These are phyloP conservation scores for Phortica variegata DNA, from an alignment of 1,140 invertebrate genomes.

Conservation along the genomic window DNA sequence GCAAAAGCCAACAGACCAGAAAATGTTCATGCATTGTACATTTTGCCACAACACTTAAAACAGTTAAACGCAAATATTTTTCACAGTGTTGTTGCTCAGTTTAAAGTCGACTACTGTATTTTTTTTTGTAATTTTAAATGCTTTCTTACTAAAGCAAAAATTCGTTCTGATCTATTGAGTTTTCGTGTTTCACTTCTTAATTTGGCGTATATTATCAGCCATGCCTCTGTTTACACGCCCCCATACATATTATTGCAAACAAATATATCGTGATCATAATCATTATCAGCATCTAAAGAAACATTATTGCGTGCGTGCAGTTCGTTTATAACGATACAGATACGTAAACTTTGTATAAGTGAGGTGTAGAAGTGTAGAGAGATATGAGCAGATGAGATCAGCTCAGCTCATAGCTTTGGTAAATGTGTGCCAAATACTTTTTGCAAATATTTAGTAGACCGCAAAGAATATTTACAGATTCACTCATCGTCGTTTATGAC, in stretches of 20 bases:
- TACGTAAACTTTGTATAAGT: too few relatives aligned
- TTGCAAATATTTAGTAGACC: conserved; percentile 34
- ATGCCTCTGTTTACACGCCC: too few relatives aligned
- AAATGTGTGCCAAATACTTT: conserved; percentile 11
- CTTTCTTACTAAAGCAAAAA: conserved; percentile 6
- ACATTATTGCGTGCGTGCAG: conserved; percentile 32
- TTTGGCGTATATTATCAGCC: too few relatives aligned
- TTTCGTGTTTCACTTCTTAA: too few relatives aligned
- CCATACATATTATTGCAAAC: too few relatives aligned
- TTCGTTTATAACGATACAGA: too few relatives aligned
- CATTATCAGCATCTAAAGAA: background rate
- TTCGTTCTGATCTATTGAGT: conserved; percentile 47
- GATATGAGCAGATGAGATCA: background rate
- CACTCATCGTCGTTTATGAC: conserved; percentile 26
- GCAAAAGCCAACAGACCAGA: conserved; percentile 34
- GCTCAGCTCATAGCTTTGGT: too few relatives aligned
- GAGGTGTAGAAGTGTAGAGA: conserved; percentile 2
- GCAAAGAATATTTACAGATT: conserved; percentile 27
- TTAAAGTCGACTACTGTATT: conserved; percentile 18
- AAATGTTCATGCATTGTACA: conserved; percentile 1
- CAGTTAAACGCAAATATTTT: too few relatives aligned
- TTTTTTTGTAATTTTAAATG: conserved; percentile 37
- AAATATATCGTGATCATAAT: too few relatives aligned
- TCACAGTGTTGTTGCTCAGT: too few relatives aligned
- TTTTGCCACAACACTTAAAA: too few relatives aligned